Conservation (phyloP, 2,888 invertebrate species). For the Trichopria drosophilae region DNA sequence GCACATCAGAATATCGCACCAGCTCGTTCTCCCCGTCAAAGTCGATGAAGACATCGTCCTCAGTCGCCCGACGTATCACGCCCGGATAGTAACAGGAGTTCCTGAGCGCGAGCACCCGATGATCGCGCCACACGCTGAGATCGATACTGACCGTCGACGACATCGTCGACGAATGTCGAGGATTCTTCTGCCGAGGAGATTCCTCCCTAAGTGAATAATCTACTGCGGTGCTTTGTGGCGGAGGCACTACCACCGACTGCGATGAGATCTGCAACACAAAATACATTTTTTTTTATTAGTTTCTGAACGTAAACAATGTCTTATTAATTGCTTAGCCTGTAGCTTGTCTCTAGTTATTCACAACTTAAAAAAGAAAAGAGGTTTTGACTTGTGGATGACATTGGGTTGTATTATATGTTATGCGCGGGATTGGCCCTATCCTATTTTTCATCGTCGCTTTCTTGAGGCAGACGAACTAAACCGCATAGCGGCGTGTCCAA, state of each 20-base stretch:
- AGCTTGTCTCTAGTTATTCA: too few species aligned
- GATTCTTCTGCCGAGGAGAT: constrained; percentile 44
- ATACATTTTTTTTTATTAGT: constrained; percentile 1
- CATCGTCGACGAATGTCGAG: constrained; percentile 49
- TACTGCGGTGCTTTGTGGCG: constrained; percentile 64
- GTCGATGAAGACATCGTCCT: constrained; percentile 76
- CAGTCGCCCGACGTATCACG: constrained; percentile 75
- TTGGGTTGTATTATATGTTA: too few species aligned
- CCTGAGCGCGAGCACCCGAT: constrained; percentile 86
- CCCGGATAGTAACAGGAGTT: constrained; percentile 82
- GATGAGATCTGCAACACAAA: constrained; percentile 42
- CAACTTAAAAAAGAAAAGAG: too few species aligned
- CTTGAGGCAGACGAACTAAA: too few species aligned
- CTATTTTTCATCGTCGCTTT: too few species aligned
- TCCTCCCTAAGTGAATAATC: constrained; percentile 64
- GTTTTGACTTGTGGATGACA: too few species aligned
- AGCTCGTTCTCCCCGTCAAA: constrained; percentile 77
- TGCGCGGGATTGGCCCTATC: too few species aligned
- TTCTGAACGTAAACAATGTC: too few species aligned
- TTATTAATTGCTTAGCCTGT: too few species aligned
- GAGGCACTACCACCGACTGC: constrained; percentile 56
- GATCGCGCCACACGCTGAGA: constrained; percentile 91
- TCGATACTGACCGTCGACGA: constrained; percentile 65
- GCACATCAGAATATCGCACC: constrained; percentile 75
- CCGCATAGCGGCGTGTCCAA: too few species aligned